Evolutionary conservation across 2,888 invertebrate species (phyloP).

Genomic region (Ochropleura leucogaster): DNA sequence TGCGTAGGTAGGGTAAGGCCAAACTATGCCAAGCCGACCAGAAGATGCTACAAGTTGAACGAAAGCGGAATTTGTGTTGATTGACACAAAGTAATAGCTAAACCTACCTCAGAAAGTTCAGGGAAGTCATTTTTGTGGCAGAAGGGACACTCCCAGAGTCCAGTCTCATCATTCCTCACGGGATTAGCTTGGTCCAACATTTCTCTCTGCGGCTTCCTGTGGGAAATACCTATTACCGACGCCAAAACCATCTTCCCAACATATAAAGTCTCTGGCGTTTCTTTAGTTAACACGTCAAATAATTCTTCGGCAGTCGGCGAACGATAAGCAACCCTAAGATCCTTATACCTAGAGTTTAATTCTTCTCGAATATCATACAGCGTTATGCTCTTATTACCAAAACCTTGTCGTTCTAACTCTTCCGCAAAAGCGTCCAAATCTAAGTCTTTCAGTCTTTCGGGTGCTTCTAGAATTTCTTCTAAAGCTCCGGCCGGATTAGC

Average conservation of each 20-base stretch:
- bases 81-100: not conserved
- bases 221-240: constrained; percentile 95
- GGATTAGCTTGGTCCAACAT: constrained; percentile 99
- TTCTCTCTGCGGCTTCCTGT: constrained; percentile 97
- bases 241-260: constrained; percentile 96
- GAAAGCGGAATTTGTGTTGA: not conserved
- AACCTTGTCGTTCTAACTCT: constrained; percentile 97
- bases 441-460: constrained; percentile 97
- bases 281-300: constrained; percentile 98
- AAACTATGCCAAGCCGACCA: not conserved
- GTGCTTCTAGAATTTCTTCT: constrained; percentile 98
- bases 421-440: constrained; percentile 99
- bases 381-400: constrained; percentile 97
- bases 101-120: constrained; percentile 95
- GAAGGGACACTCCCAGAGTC: constrained; percentile 99
- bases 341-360: constrained; percentile 97
- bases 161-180: constrained; percentile 97
- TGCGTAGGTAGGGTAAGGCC: not conserved
- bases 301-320: constrained; percentile 96
- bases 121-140: constrained; percentile 99
- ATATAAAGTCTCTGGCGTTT: constrained; percentile 98
- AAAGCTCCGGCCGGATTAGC: constrained; percentile 99
- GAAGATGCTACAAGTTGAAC: not conserved
- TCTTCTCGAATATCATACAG: constrained; percentile 99
- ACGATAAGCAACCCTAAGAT: constrained; percentile 94